Evolutionary conservation across 1,140 invertebrate genomes (phyloP).

Genomic region (Andricus grossulariae): DNA sequence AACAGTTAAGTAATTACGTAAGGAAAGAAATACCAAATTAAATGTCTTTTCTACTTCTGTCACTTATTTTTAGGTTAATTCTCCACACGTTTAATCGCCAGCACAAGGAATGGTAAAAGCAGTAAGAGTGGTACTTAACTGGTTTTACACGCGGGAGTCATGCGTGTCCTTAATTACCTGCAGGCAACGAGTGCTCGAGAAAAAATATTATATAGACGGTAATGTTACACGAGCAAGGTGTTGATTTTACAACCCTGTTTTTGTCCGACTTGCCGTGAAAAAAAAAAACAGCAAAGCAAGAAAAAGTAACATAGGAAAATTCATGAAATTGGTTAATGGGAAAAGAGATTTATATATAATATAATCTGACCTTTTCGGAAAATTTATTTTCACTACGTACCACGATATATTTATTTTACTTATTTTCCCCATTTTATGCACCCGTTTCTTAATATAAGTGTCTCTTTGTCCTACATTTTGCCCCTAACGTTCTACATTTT

Average conservation of each 20-base stretch:
- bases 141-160: slow-evolving; percentile 22
- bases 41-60: neutral
- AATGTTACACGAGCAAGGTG: slow-evolving; percentile 21
- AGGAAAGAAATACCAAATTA: neutral
- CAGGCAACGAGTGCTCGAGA: neutral
- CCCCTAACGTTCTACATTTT: slow-evolving; percentile 24
- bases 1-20: neutral
- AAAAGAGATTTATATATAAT: too few species aligned
- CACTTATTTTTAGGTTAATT: neutral
- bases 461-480: slow-evolving; percentile 26
- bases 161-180: slow-evolving; percentile 28
- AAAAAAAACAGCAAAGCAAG: neutral
- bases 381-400: neutral
- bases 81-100: neutral
- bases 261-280: neutral
- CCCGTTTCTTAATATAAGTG: slow-evolving; percentile 16
- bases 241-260: slow-evolving; percentile 19
- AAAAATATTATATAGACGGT: slow-evolving; percentile 12
- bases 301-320: neutral
- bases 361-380: neutral
- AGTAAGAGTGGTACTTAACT: slow-evolving; percentile 26
- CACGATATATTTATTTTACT: neutral
- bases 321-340: too few species aligned
- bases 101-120: slow-evolving; percentile 4
- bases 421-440: neutral